These are phyloP conservation scores for Eira barbara DNA, from an alignment of 2,113 vertebrate genomes.

Conservation along the genomic window DNA sequence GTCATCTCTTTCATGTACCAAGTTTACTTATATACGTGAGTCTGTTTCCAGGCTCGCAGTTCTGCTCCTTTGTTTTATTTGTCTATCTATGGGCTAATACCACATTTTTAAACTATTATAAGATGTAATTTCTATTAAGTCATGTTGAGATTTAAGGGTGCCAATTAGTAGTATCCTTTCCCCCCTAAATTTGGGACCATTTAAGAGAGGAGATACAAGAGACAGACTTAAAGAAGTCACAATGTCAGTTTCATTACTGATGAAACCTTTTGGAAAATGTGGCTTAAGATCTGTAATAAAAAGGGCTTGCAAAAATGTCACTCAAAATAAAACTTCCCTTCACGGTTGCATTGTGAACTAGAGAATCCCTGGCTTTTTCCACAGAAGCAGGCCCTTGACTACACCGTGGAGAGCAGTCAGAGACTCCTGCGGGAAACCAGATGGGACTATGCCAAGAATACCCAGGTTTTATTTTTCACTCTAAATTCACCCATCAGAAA, in stretches of 20 bases:
- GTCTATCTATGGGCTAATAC: background rate
- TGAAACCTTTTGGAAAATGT: slow-evolving; percentile 59
- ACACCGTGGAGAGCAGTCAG: background rate
- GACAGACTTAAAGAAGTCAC: slow-evolving; percentile 39
- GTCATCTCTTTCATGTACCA: background rate
- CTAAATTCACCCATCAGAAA: background rate
- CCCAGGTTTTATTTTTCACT: background rate
- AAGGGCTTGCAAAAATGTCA: slow-evolving; percentile 37
- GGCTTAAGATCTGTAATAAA: slow-evolving; percentile 59
- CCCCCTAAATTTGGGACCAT: slow-evolving; percentile 40
- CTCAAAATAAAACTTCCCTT: slow-evolving; percentile 41
- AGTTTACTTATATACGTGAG: background rate
- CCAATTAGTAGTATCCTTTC: background rate
- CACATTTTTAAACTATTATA: slow-evolving; percentile 18
- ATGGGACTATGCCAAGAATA: background rate
- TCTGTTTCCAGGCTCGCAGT: background rate
- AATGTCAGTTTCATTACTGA: slow-evolving; percentile 58
- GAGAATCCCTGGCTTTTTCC: background rate
- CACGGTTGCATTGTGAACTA: background rate
- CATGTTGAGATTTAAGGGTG: background rate
- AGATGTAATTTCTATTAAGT: background rate
- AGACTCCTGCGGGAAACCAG: background rate
- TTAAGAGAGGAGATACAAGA: slow-evolving; percentile 30
- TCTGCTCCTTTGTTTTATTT: background rate
- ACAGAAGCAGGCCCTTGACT: background rate